phyloP scores from a whole-genome alignment of 2,113 vertebrate genomes.

The Burhinus bistriatus region DNA sequence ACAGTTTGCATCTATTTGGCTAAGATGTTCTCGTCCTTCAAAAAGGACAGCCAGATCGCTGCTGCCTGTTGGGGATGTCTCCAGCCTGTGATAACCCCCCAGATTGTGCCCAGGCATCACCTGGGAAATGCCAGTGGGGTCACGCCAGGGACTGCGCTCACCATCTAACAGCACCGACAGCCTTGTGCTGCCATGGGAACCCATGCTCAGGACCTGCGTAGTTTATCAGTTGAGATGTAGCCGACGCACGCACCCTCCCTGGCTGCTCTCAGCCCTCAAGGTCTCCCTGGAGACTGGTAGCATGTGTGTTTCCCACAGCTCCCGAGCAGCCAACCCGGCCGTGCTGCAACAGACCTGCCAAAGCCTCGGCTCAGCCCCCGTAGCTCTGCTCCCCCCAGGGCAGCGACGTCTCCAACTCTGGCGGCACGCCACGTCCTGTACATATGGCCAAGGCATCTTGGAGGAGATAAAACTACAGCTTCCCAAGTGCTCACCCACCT shows the following conservation, averaged over 20 bases:
- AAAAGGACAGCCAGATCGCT: accelerated
- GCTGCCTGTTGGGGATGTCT: background rate
- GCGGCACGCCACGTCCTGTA: background rate
- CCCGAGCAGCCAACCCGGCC: background rate
- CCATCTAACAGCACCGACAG: background rate
- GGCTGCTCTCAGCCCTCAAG: background rate
- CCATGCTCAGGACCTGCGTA: background rate
- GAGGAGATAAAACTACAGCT: constrained; percentile 24
- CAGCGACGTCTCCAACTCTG: background rate
- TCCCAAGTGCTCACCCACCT: background rate
- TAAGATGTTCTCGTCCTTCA: background rate
- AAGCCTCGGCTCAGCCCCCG: background rate
- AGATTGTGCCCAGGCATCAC: background rate
- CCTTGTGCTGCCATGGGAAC: background rate
- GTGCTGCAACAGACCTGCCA: background rate
- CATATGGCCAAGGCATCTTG: background rate
- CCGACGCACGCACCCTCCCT: background rate
- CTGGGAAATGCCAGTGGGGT: background rate
- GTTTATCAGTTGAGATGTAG: background rate
- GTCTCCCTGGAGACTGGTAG: background rate
- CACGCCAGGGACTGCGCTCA: background rate
- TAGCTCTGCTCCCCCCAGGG: background rate
- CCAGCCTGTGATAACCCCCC: background rate
- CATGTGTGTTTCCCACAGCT: background rate
- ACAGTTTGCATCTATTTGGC: background rate